Conservation (phyloP, 2,113 vertebrate genomes). For the Nesoenas mayeri region DNA sequence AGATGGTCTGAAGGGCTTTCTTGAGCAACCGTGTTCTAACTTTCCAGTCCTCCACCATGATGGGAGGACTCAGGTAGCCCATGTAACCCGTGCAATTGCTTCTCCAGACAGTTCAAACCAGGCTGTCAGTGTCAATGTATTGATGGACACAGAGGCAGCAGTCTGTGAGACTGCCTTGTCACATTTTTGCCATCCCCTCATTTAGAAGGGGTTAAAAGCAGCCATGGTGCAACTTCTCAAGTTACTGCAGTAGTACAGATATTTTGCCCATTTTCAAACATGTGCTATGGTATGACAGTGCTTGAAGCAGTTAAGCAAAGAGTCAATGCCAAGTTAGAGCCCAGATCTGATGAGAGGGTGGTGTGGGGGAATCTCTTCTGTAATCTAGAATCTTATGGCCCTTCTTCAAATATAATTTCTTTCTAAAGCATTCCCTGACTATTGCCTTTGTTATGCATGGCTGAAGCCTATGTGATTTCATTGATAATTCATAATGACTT, state of each 20-base stretch:
- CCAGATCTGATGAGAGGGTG: not conserved
- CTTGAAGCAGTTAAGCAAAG: not conserved
- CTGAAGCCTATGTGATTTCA: slow-evolving; percentile 46
- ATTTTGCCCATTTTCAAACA: not conserved
- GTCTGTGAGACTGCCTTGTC: not conserved
- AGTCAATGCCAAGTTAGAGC: not conserved
- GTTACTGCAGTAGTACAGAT: not conserved
- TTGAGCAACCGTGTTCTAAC: not conserved
- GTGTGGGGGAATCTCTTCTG: not conserved
- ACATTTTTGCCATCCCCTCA: not conserved
- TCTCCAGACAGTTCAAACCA: not conserved
- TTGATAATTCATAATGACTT: slow-evolving; percentile 14
- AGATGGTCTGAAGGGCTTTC: not conserved
- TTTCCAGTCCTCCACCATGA: not conserved
- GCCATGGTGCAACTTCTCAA: not conserved
- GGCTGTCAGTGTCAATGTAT: not conserved
- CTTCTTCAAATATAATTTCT: not conserved
- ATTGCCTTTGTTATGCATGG: not conserved
- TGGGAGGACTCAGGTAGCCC: not conserved
- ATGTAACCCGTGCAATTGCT: not conserved
- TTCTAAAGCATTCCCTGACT: not conserved
- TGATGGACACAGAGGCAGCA: not conserved
- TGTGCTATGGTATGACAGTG: not conserved
- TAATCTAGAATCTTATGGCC: not conserved
- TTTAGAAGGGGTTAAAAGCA: not conserved